Percentiles rank a stretch among this genome's conserved stretches.
These are phyloP conservation scores for Tokudaia muenninki DNA, from an alignment of 2,797 vertebrate genomes.

Conservation along the genomic window DNA sequence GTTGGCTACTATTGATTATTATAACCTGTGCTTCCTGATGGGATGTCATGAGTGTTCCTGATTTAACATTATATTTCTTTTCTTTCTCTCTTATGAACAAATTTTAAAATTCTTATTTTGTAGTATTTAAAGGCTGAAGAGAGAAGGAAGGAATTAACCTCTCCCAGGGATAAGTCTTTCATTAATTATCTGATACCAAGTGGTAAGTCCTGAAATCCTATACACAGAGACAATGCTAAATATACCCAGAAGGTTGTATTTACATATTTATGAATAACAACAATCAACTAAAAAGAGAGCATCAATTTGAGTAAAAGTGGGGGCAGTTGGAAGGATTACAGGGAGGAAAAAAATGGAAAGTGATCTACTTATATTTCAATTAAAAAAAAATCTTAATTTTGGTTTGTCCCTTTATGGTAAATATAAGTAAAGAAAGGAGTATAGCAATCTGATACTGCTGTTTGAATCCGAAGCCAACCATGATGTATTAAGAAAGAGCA, in stretches of 20 bases:
- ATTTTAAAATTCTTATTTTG: background rate
- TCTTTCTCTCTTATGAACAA: background rate
- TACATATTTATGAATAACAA: background rate
- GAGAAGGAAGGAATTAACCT: too few relatives aligned
- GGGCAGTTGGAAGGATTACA: background rate
- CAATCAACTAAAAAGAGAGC: background rate
- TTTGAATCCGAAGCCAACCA: background rate
- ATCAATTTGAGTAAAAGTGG: background rate
- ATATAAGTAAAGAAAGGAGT: background rate
- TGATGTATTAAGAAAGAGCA: background rate
- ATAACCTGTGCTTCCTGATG: background rate
- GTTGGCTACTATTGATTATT: background rate
- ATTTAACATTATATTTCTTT: background rate
- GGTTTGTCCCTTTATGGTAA: background rate
- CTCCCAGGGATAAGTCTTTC: background rate
- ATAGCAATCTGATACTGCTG: background rate
- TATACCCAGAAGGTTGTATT: background rate
- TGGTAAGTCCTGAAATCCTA: background rate
- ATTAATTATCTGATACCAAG: background rate
- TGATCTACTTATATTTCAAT: background rate
- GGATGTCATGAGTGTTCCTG: background rate
- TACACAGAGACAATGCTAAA: background rate
- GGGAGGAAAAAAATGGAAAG: background rate
- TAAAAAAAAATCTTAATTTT: conserved; percentile 8
- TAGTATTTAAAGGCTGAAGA: background rate